Evolutionary conservation across 2,888 invertebrate genomes (phyloP), one percentile per base, ranked within the genome.

Genomic region (Carabus problematicus): DNA sequence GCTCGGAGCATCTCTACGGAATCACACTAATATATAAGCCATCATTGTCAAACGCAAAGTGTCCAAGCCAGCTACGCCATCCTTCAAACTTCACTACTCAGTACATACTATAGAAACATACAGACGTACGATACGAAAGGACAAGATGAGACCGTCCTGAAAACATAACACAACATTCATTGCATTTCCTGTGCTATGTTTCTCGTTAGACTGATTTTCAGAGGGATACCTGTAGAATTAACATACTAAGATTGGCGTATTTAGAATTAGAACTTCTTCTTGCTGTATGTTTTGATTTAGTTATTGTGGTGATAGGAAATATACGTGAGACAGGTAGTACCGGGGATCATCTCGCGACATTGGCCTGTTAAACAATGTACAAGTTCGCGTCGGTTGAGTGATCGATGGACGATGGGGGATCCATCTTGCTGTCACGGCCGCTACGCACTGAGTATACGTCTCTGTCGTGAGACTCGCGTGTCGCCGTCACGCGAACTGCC

Each of bases 11-110:
- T 72, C 73, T 73, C 74, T 74, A 75, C 74, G 71, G 77, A 77
- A 76, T 76, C 74, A 69, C 72, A 75, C 78, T 79, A 79, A 78
- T 78, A 78, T 76, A 76, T 77, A 76, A 77, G 77, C 77, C 77
- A 77, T 79, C 78, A 79, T 76, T 79, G 79, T 77, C 79, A 77
- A 72, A 74, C 72, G 73, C 73, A 74, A 75, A 76, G 74, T 74
- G 76, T 76, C 75, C 72, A 76, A 73, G 74, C 74, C 73, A 75
- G 75, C 74, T 75, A 75, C 74, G 73, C 74, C 76, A 77, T 78
- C 77, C 72, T 75, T 78, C 78, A 78, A 77, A 76, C 75, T 77
- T 75, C 56, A 47, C 52, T 52, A 52, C 19, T 8, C 52, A 12
- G 11, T 18, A 8, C 12, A 12, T 12, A 39, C 56, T 14, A 7